A percentile compares a stretch with the other conserved stretches of the same genome.
phyloP scores from a whole-genome alignment of 2,113 vertebrate genomes.

The Melanerpes aurifrons region DNA sequence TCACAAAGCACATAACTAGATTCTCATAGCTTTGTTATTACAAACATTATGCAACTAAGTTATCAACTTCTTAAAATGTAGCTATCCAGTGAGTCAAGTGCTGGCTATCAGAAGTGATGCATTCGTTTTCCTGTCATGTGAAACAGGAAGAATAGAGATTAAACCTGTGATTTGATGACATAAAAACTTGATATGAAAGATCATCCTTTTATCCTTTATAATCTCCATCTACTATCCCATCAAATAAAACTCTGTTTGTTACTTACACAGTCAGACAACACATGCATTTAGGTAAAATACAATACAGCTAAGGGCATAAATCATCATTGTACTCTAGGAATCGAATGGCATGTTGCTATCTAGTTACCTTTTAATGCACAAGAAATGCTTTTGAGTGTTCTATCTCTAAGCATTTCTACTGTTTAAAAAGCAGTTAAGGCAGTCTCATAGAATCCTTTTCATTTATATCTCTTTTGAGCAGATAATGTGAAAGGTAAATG shows the following conservation, averaged over 20 bases:
- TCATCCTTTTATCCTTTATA: conserved; percentile 53
- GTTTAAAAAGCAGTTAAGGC: conserved; percentile 7
- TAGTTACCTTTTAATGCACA: background rate
- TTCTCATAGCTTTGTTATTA: background rate
- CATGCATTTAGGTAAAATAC: background rate
- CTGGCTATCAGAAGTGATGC: background rate
- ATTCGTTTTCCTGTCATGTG: background rate
- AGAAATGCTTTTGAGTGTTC: background rate
- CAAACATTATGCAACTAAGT: background rate
- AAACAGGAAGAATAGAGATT: background rate
- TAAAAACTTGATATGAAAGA: conserved; percentile 26
- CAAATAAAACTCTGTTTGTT: conserved; percentile 40
- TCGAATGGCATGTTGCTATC: background rate
- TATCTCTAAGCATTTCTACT: conserved; percentile 2
- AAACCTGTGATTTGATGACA: background rate
- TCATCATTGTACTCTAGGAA: background rate
- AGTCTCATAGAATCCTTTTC: conserved; percentile 8
- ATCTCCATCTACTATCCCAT: conserved; percentile 19
- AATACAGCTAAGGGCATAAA: background rate
- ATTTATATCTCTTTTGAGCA: conserved; percentile 36
- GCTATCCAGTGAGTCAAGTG: background rate
- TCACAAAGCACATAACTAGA: background rate
- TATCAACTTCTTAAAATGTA: background rate
- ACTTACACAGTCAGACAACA: background rate
- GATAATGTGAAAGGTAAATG: background rate